Percentiles rank a stretch among this genome's conserved stretches.
These are phyloP conservation scores for Calcarius lapponicus DNA, from an alignment of 2,797 vertebrate species.

Conservation along the genomic window DNA sequence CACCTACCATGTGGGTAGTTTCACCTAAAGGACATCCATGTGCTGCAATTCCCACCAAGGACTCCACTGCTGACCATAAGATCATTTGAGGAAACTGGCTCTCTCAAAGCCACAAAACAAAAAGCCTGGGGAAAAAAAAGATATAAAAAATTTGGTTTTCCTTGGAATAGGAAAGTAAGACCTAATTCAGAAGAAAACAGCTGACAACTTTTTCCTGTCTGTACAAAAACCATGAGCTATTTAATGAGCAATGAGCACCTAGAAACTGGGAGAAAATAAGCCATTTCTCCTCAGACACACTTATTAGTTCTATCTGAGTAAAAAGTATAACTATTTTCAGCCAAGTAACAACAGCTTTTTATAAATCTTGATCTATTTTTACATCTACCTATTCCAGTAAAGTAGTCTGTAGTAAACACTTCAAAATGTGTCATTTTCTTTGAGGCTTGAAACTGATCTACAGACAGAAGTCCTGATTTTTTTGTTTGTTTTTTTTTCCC, in stretches of 20 bases:
- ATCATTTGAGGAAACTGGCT: not conserved
- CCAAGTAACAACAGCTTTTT: not conserved
- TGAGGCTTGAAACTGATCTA: not conserved
- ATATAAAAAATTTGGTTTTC: not conserved
- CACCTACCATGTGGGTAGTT: accelerated
- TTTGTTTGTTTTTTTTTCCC: not conserved
- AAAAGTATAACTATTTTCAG: constrained; percentile 42
- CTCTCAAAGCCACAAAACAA: not conserved
- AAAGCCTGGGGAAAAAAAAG: not conserved
- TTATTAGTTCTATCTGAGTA: not conserved
- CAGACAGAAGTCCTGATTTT: not conserved
- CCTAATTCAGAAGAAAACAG: not conserved
- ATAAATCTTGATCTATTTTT: constrained; percentile 31
- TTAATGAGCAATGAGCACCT: not conserved
- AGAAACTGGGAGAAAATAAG: not conserved
- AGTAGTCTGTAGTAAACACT: not conserved
- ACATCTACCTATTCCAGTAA: constrained; percentile 22
- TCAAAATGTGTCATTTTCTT: not conserved
- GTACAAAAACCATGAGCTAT: not conserved
- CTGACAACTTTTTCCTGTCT: not conserved
- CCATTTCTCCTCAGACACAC: not conserved
- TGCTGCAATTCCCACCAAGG: not conserved
- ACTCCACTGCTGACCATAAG: not conserved
- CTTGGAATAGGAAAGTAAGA: not conserved
- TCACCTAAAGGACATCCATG: not conserved